These are phyloP conservation scores for Chionis minor DNA, from an alignment of 2,113 vertebrate genomes.

Conservation along the genomic window DNA sequence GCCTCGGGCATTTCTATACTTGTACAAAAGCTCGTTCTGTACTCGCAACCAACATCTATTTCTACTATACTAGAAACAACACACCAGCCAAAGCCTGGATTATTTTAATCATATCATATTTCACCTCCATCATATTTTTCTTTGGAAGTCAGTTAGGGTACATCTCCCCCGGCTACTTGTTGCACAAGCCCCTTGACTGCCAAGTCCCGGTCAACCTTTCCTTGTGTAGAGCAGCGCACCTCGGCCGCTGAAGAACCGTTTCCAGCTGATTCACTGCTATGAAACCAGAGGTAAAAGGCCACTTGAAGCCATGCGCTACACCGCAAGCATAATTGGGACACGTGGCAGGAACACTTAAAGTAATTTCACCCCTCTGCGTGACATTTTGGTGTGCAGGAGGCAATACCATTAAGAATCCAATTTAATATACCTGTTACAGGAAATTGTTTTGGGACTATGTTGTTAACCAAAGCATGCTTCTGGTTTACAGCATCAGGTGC, in stretches of 20 bases:
- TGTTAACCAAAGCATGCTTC: not conserved
- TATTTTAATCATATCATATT: not conserved
- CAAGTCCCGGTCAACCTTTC: not conserved
- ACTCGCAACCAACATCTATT: not conserved
- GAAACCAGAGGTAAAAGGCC: not conserved
- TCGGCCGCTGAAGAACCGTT: accelerated
- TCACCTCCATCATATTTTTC: not conserved
- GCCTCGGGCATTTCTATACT: not conserved
- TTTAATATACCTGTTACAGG: not conserved
- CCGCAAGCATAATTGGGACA: accelerated
- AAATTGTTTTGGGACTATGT: not conserved
- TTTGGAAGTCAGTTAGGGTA: not conserved
- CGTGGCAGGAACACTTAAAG: accelerated
- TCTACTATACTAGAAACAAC: not conserved
- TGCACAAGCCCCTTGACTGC: not conserved
- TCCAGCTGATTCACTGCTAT: not conserved
- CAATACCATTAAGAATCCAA: not conserved
- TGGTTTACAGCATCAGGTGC: not conserved
- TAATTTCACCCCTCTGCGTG: not conserved
- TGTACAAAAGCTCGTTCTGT: not conserved
- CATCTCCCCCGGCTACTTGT: not conserved
- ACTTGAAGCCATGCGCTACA: not conserved
- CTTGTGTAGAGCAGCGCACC: accelerated
- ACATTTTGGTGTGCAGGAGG: not conserved
- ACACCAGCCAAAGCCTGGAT: not conserved